These are phyloP conservation scores for Lagopus muta DNA, from an alignment of 2,113 vertebrate species.

Conservation along the genomic window DNA sequence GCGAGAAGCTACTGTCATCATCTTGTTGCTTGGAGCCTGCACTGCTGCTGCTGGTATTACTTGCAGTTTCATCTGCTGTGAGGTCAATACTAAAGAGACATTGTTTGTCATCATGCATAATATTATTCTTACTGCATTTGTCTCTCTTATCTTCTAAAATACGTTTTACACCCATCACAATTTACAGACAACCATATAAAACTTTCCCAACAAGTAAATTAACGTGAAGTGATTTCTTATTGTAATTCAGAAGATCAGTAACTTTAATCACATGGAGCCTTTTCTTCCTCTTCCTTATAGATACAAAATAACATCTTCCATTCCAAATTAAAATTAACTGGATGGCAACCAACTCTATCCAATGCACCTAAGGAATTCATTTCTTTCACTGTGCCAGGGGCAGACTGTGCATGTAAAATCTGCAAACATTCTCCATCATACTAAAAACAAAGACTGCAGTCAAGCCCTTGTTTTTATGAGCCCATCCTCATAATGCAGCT, in stretches of 20 bases:
- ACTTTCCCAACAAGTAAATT: neutral
- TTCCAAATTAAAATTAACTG: neutral
- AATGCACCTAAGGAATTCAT: neutral
- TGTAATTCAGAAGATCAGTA: neutral
- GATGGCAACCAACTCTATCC: accelerated
- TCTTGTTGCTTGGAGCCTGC: slow-evolving; percentile 44
- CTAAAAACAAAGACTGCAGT: neutral
- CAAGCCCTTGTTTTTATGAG: neutral
- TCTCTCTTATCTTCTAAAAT: neutral
- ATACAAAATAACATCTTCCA: neutral
- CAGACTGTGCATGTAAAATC: neutral
- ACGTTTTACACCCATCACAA: neutral
- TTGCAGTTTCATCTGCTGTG: slow-evolving; percentile 79
- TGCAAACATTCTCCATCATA: neutral
- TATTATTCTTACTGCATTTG: neutral
- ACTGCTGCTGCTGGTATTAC: neutral
- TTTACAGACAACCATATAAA: neutral
- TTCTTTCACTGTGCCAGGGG: neutral
- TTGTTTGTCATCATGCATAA: neutral
- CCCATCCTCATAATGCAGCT: neutral
- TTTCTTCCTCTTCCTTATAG: accelerated
- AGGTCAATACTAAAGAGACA: slow-evolving; percentile 87
- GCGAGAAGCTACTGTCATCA: slow-evolving; percentile 81
- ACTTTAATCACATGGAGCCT: neutral
- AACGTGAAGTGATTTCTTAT: neutral